Evolutionary conservation across 2,888 invertebrate genomes (phyloP), one percentile per base, ranked within the genome.

Genomic region (Pterostichus madidus): DNA sequence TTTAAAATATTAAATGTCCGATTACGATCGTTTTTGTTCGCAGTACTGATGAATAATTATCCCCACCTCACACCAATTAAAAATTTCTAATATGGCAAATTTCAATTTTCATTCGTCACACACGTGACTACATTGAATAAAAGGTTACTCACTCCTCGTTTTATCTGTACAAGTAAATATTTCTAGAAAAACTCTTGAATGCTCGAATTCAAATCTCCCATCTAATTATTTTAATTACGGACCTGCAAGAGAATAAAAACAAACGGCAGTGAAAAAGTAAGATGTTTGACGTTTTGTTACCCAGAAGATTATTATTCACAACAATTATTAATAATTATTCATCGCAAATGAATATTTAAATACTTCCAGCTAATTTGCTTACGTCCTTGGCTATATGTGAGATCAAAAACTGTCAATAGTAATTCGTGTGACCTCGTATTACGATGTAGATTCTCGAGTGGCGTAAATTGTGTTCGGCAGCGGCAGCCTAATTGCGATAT

Each of bases 321-420:
- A 75, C 75, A 81, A 81, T 81, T 81, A 81, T 81, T 73, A 13
- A 81, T 81, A 81, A 81, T 81, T 81, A 75, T 68, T 68, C 80
- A 75, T 75, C 59, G 59, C 81, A 81, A 81, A 81, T 81, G 81
- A 81, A 81, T 81, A 81, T 81, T 81, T 81, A 81, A 81, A 81
- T 75, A 56, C 75, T 81, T 81, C 81, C 39, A 75, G 75, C 81
- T 81, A 81, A 73, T 81, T 81, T 81, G 81, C 81, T 81, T 81
- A 81, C 59, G 81, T 75, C 81, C 81, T 81, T 81, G 81, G 24
- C n/a, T 13, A 17, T 32, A 44, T 32, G 46, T 31, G 59, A 73
- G 75, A 75, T 61, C 59, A 81, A 81, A 81, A 75, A 75, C 46
- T 81, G 81, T 75, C 81, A 81, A 81, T 81, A 49, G 44, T 75